Conservation (phyloP, 2,797 vertebrate genomes). For the Anguilla pacifica region DNA sequence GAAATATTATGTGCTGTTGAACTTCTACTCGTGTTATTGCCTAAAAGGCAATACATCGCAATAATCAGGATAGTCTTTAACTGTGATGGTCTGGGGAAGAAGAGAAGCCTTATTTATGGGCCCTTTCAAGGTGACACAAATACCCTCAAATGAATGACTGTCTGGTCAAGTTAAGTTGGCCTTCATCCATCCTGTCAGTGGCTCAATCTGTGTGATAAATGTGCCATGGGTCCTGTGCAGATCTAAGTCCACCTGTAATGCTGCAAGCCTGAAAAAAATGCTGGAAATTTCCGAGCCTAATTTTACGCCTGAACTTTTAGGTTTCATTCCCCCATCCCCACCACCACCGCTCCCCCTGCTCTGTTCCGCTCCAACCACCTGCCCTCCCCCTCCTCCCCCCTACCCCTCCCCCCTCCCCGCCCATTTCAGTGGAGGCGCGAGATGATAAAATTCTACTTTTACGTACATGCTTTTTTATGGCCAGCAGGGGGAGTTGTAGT, state of each 20-base stretch:
- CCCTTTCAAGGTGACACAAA: conserved; percentile 10
- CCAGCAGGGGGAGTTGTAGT: conserved; percentile 38
- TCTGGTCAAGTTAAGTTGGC: conserved; percentile 33
- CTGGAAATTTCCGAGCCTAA: background rate
- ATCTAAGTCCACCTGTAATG: conserved; percentile 53
- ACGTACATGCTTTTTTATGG: background rate
- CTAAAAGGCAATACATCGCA: background rate
- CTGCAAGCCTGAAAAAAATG: conserved; percentile 28
- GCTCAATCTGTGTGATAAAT: conserved; percentile 58
- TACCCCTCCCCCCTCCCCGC: background rate
- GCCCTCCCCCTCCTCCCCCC: background rate
- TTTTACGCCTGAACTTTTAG: background rate
- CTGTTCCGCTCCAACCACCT: background rate
- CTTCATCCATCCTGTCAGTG: conserved; percentile 40
- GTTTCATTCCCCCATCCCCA: background rate
- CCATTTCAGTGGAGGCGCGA: background rate
- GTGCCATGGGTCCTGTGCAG: conserved; percentile 27
- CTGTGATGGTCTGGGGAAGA: background rate
- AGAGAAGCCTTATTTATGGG: background rate
- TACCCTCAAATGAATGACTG: conserved; percentile 9
- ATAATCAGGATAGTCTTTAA: background rate
- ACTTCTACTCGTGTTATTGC: background rate
- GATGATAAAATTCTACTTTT: background rate
- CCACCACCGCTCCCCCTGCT: background rate
- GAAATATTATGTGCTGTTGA: background rate